Evolutionary conservation across 2,797 vertebrate species (phyloP).

Genomic region (Aeoliscus strigatus): DNA sequence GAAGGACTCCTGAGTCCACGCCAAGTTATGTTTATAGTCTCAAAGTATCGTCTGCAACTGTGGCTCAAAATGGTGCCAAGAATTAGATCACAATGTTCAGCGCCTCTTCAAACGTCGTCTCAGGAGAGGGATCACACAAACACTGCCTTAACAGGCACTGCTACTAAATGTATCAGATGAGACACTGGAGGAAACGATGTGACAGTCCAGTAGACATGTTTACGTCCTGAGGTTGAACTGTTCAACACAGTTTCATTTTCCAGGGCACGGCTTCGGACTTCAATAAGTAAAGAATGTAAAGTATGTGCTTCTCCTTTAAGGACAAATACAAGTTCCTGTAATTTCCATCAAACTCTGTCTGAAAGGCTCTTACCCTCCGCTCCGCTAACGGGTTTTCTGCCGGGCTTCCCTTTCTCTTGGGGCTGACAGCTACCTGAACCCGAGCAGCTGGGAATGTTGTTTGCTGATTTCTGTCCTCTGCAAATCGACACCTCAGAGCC

Average conservation of each 20-base stretch:
- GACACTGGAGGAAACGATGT: background rate
- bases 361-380: background rate
- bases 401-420: background rate
- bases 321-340: conserved; percentile 5
- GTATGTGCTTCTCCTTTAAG: conserved; percentile 7
- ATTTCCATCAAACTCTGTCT: background rate
- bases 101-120: background rate
- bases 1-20: background rate
- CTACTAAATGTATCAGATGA: conserved; percentile 11
- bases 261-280: background rate
- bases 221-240: background rate
- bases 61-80: conserved; percentile 7
- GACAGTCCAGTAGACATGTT: no score
- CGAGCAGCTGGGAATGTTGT: conserved; percentile 56
- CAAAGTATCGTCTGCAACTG: conserved; percentile 28
- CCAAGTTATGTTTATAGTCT: conserved; percentile 23
- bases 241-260: background rate
- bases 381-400: conserved; percentile 15
- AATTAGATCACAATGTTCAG: conserved; percentile 36
- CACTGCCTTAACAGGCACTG: background rate
- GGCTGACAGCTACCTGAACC: conserved; percentile 25
- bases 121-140: conserved; percentile 2
- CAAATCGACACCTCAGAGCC: conserved; percentile 25
- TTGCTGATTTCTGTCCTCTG: conserved; percentile 20
- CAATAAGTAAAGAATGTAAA: conserved; percentile 20